Percentiles rank a stretch among this genome's conserved stretches.
phyloP scores from a whole-genome alignment of 2,113 vertebrate genomes.

The Callorhinus ursinus region DNA sequence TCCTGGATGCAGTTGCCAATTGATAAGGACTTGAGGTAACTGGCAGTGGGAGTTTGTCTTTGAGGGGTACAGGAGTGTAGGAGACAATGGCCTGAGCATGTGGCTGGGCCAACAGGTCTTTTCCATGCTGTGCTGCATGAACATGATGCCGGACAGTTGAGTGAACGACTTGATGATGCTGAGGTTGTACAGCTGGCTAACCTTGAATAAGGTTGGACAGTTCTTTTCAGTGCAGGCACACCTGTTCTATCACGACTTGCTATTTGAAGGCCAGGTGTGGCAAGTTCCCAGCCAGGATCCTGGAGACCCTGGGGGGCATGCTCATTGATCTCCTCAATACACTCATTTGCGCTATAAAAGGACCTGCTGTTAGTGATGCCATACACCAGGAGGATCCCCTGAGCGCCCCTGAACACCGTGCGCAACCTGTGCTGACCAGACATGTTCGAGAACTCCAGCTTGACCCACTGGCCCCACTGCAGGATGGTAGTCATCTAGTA shows the following conservation, averaged over 20 bases:
- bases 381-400: constrained; percentile 96
- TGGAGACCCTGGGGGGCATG: constrained; percentile 93
- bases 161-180: constrained; percentile 96
- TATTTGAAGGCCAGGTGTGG: constrained; percentile 94
- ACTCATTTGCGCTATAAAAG: constrained; percentile 94
- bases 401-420: constrained; percentile 95
- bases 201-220: constrained; percentile 95
- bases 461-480: constrained; percentile 92
- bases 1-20: constrained; percentile 97
- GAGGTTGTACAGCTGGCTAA: constrained; percentile 96
- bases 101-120: constrained; percentile 95
- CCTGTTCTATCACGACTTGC: constrained; percentile 93
- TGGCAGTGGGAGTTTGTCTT: constrained; percentile 93
- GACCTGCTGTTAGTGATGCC: constrained; percentile 97
- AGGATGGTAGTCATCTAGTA: constrained; percentile 97
- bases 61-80: constrained; percentile 93
- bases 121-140: constrained; percentile 96
- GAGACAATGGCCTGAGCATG: constrained; percentile 96
- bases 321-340: constrained; percentile 94
- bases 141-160: constrained; percentile 92
- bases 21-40: constrained; percentile 95
- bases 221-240: constrained; percentile 94
- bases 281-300: constrained; percentile 93
- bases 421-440: constrained; percentile 95
- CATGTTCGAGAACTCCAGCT: constrained; percentile 96